Base-by-base conservation (phyloP, 2,113 vertebrate genomes). In the Tupaia tana region DNA sequence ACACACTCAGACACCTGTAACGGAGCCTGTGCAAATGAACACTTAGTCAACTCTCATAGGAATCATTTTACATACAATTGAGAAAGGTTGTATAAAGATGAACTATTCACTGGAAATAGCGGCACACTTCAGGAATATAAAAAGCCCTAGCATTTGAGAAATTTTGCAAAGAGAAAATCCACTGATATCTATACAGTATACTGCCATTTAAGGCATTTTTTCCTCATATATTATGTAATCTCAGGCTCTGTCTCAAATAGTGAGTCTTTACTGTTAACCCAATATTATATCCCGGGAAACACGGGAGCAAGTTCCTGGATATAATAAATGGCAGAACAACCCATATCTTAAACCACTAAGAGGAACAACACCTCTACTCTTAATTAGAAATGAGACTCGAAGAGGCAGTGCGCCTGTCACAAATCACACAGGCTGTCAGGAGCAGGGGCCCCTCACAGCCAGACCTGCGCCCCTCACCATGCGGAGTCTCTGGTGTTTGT, bases 401-500 rank as follows among this genome's bases (percentile, higher is more conserved):
- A 31, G 25, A 31, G 27, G 20, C 13, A 61, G 6, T 16, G 19
- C 27, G 2, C 67, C 14, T 24, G 9, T 54, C 29, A 24, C 5
- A 83, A 20, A 22, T 25, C 31, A 58, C 34, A 54, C 8, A 6
- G n/a, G 25, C 8, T n/a, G 0, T 22, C 16, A 8, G 12, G 2
- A 31, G 20, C 24, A 10, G n/a, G 5, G 14, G 20, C 2, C 7
- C 64, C 14, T 12, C 6, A 9, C 27, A 18, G 6, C 1, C 58
- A 63, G 22, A 3, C 16, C 34, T 63, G 2, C 3, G 18, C 14
- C n/a, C 22, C 20, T 5, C 1, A 25, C 12, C 67, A 27, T 19
- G 31, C 3, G 34, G 27, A 9, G 27, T 58, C 22, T 29, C 5
- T 52, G 22, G 6, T 20, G n/a, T 43, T 69, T 18, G 8, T 18